These are phyloP conservation scores for Hemicrepidius hirtus DNA, from an alignment of 2,888 invertebrate species.

Conservation along the genomic window DNA sequence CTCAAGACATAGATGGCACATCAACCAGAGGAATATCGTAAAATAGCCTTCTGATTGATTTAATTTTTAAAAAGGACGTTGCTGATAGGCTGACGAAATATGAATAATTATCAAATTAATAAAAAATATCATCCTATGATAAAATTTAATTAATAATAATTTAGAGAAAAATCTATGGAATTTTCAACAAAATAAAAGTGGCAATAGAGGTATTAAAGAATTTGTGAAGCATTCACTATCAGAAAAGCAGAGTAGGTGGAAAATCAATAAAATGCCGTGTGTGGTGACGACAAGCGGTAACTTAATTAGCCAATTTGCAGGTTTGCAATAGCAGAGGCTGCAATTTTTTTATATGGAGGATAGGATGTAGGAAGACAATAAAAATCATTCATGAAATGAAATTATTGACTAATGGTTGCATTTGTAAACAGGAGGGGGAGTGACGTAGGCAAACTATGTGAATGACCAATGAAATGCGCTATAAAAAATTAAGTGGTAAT, in stretches of 20 bases:
- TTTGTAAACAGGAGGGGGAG: slow-evolving; percentile 31
- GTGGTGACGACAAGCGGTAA: slow-evolving; percentile 32
- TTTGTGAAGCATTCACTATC: slow-evolving; percentile 10
- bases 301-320: slow-evolving; percentile 34
- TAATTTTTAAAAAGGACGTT: no score
- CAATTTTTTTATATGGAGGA: slow-evolving; percentile 18
- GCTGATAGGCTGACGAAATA: no score
- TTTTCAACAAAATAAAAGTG: no score
- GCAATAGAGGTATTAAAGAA: neutral
- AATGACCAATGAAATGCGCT: slow-evolving; percentile 26
- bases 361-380: slow-evolving; percentile 24
- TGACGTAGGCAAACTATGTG: slow-evolving; percentile 25
- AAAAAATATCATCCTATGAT: no score
- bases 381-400: slow-evolving; percentile 29
- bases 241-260: slow-evolving; percentile 1
- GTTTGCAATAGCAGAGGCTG: slow-evolving; percentile 33
- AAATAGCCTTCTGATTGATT: no score
- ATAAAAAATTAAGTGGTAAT: slow-evolving; percentile 20
- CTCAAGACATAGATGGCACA: no score
- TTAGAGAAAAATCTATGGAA: no score
- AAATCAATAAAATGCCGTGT: slow-evolving; percentile 21
- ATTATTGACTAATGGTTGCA: slow-evolving; percentile 30
- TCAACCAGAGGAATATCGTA: no score
- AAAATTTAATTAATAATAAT: no score
- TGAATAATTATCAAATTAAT: no score